A percentile compares a stretch with the other conserved stretches of the same genome.
These are phyloP conservation scores for Chelonus formosanus DNA, from an alignment of 2,888 invertebrate species.

Conservation along the genomic window DNA sequence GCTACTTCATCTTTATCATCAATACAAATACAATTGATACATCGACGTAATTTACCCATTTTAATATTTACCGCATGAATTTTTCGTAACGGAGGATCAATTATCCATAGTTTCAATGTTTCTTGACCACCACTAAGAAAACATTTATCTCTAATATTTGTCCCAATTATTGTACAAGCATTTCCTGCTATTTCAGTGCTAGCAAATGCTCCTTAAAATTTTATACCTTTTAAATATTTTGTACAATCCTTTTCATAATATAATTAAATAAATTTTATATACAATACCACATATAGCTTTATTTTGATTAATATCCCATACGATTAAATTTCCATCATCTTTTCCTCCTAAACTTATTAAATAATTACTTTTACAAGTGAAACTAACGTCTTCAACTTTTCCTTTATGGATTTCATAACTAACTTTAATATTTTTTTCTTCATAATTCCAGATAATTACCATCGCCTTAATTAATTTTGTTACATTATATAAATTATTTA, in stretches of 20 bases:
- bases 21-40: constrained; percentile 78
- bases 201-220: constrained; percentile 63
- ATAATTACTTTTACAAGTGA: constrained; percentile 82
- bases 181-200: constrained; percentile 78
- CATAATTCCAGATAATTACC: constrained; percentile 88
- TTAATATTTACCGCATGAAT: constrained; percentile 78
- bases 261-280: constrained; percentile 15
- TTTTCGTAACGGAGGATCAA: constrained; percentile 75
- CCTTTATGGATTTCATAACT: constrained; percentile 89
- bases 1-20: constrained; percentile 77
- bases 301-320: constrained; percentile 78
- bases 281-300: constrained; percentile 66
- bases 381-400: constrained; percentile 84
- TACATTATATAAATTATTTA: not conserved
- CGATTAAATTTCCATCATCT: constrained; percentile 87
- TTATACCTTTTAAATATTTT: not conserved
- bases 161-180: constrained; percentile 69
- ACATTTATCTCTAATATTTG: constrained; percentile 70
- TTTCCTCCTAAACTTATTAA: constrained; percentile 87
- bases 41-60: constrained; percentile 80
- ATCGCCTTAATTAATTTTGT: constrained; percentile 68
- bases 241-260: too few species aligned
- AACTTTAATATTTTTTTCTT: constrained; percentile 70
- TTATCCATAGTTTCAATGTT: constrained; percentile 79
- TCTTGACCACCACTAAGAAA: constrained; percentile 81